phyloP scores from a whole-genome alignment of 2,888 invertebrate genomes.

The Galeruca laticollis region DNA sequence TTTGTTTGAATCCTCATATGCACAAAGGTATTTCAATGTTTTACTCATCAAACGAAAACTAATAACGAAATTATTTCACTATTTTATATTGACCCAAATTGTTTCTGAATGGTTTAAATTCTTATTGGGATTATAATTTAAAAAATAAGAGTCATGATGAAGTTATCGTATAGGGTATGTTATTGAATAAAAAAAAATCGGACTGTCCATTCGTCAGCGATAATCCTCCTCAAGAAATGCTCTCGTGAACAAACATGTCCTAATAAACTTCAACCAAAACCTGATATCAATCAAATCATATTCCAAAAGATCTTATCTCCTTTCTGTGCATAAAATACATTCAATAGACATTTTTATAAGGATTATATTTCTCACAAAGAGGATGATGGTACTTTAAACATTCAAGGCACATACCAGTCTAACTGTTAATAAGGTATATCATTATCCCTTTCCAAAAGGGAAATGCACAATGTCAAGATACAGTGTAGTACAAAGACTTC shows the following conservation, averaged over 20 bases:
- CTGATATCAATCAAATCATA: conserved; percentile 50
- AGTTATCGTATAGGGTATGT: conserved; percentile 25
- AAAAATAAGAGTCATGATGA: conserved; percentile 25
- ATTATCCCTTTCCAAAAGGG: conserved; percentile 52
- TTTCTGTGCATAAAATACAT: conserved; percentile 34
- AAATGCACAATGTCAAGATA: conserved; percentile 41
- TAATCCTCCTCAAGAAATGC: conserved; percentile 43
- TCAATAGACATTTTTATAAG: conserved; percentile 50
- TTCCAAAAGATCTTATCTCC: conserved; percentile 42
- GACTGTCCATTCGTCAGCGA: conserved; percentile 35
- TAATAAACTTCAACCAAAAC: conserved; percentile 47
- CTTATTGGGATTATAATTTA: conserved; percentile 5
- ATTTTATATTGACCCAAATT: neutral
- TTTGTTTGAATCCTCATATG: no score
- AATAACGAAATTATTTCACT: neutral
- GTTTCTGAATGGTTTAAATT: neutral
- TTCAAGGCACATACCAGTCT: conserved; percentile 51
- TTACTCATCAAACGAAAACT: neutral
- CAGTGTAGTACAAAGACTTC: conserved; percentile 32
- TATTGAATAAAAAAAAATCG: conserved; percentile 32
- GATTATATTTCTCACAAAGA: conserved; percentile 51
- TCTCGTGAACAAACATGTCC: conserved; percentile 47
- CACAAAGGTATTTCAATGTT: neutral
- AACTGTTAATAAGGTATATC: conserved; percentile 53
- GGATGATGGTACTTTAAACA: conserved; percentile 52